Evolutionary conservation across 2,113 vertebrate genomes (phyloP), one percentile per base, ranked within the genome.

Genomic region (Syrrhaptes paradoxus): DNA sequence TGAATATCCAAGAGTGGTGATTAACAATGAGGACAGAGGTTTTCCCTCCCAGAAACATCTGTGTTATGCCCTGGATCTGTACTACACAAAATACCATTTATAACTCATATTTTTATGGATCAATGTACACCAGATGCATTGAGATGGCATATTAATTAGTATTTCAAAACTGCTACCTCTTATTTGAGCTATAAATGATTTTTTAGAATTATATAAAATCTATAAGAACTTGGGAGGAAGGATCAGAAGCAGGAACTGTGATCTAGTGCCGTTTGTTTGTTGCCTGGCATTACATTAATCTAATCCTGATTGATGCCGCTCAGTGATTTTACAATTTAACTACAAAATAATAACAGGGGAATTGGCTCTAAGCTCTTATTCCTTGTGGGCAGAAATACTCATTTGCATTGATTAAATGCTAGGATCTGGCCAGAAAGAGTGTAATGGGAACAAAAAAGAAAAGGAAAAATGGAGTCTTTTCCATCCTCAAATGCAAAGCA

Each of bases 351-450:
- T 77, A 89, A 55, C 52, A 58, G 52, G 59, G 76, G 68, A 91
- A 87, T 86, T 95, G 76, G 76, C 51, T 95, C 67, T 66, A 83
- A 90, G 78, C 62, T 93, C n/a, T 73, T 88, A 73, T 49, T 87
- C 71, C 86, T 63, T 51, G 43, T 84, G 89, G 80, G 76, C 1
- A 10, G 72, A 84, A 89, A 81, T 38, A 81, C 43, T 45, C 61
- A 86, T 92, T 95, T 92, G 76, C 76, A 20, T 61, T 89, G 73
- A 89, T 75, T 76, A 90, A 86, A 87, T 1, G 15, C 65, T 81
- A 32, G 8, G 61, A 86, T 87, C 48, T 3, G 5, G 29, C 52
- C 86, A 87, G 67, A 90, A 90, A 71, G 19, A 63, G n/a, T 1
- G 0, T 12, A 17, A 5, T 41, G 17, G 32, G 59, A 1, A 2